Base-by-base conservation (phyloP, 2,888 invertebrate species). In the Coenonympha glycerion region DNA sequence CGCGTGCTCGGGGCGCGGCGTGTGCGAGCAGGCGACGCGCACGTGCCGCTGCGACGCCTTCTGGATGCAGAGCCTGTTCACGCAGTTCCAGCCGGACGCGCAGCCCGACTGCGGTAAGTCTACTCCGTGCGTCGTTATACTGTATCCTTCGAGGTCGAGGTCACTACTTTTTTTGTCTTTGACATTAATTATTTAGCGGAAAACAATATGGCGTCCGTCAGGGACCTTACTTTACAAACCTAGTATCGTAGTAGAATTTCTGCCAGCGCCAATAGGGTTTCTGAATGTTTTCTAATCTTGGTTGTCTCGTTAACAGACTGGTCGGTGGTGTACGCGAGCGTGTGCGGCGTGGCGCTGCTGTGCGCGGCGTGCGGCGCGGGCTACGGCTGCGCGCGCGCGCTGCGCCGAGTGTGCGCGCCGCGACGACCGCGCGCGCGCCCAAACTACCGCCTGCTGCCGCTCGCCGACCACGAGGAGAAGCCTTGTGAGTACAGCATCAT, bases 11-110 rank as follows among this genome's bases (percentile, higher is more conserved):
- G 93, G 93, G 37, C 97, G 98, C 79, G 98, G 98, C 46, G 89
- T 90, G 26, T 98, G 98, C 82, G 93, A 96, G 75, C 92, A 93
- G 69, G 91, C 92, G 61, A 91, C 94, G 4, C 90, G 97, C 63
- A 89, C 91, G 48, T 98, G 97, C 70, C 89, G 94, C 65, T 98
- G 97, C 79, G 96, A 97, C 80, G 94, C 96, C 15, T 97, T 97
- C 88, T 98, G 98, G 98, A 97, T 97, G 96, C 93, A 95, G 80
- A 94, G 95, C 73, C 87, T 93, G 26, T 84, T 93, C 69, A 90
- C 92, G 50, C 92, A 93, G 68, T 88, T 91, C 15, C 95, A 95
- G 78, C 89, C 91, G 6, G 95, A 95, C 78, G 92, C 92, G 41
- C 91, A 92, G 68, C 91, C 92, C 6, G 95, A 95, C 80, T 96